Conservation (phyloP, 2,888 invertebrate species). For the Margaritifera margaritifera region DNA sequence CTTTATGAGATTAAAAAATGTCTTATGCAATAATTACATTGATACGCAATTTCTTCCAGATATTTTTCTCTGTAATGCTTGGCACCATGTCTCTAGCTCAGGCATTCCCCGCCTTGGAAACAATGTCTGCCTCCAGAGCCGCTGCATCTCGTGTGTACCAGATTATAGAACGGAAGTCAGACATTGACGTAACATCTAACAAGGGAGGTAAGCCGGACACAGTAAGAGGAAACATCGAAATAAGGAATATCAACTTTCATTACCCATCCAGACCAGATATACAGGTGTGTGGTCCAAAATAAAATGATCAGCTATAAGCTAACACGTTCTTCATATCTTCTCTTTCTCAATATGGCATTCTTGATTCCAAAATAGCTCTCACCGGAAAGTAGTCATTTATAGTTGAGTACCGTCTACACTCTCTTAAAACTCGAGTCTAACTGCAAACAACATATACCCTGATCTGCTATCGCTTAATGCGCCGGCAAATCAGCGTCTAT, state of each 20-base stretch:
- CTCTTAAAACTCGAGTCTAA: no score
- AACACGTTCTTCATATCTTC: no score
- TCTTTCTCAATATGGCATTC: no score
- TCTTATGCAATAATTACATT: no score
- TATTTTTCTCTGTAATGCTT: slow-evolving; percentile 73
- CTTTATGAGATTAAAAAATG: no score
- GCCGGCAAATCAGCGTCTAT: no score
- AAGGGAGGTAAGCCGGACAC: slow-evolving; percentile 70
- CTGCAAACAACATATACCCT: no score
- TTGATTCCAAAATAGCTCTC: no score
- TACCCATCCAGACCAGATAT: slow-evolving; percentile 57
- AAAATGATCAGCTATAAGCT: no score
- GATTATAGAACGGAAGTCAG: slow-evolving; percentile 74
- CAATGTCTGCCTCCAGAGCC: slow-evolving; percentile 85
- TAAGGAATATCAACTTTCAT: slow-evolving; percentile 66
- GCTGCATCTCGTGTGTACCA: slow-evolving; percentile 79
- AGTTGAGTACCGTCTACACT: no score
- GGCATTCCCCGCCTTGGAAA: slow-evolving; percentile 86
- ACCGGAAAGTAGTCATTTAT: no score
- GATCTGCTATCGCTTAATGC: no score
- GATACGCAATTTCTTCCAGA: slow-evolving; percentile 34
- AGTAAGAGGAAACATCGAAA: slow-evolving; percentile 72
- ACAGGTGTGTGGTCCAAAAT: slow-evolving; percentile 37
- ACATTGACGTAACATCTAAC: slow-evolving; percentile 73
- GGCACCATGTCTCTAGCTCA: slow-evolving; percentile 79